Conservation (phyloP, 2,888 invertebrate genomes). For the Lithosia quadra region DNA sequence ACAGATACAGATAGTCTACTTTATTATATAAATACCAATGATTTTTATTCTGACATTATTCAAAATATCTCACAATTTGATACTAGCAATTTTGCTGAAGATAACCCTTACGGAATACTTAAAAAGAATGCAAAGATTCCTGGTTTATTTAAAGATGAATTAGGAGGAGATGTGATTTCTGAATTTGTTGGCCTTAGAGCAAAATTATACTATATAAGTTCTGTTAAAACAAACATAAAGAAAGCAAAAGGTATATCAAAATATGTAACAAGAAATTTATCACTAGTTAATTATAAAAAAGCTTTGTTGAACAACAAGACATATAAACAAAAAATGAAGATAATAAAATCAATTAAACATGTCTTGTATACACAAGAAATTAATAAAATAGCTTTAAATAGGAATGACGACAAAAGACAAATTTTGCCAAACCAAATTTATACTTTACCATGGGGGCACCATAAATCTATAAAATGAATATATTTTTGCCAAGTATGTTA, state of each 20-base stretch:
- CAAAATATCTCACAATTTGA: neutral
- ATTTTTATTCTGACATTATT: slow-evolving; percentile 11
- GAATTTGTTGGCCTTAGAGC: no score
- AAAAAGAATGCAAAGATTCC: neutral
- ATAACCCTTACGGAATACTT: neutral
- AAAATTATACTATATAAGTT: no score
- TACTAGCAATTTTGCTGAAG: neutral
- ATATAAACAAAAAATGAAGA: neutral
- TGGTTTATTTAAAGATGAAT: slow-evolving; percentile 8
- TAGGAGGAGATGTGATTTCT: neutral
- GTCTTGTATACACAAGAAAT: neutral
- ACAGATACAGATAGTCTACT: slow-evolving; percentile 8
- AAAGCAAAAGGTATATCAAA: no score
- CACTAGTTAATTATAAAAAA: neutral
- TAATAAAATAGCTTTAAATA: neutral
- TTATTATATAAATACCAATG: neutral
- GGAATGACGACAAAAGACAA: no score
- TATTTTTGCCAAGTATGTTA: no score
- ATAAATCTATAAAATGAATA: no score
- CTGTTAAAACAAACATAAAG: no score
- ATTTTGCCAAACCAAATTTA: no score
- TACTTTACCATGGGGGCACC: no score
- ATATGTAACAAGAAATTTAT: no score
- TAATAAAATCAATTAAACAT: slow-evolving; percentile 2
- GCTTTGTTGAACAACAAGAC: neutral